Conservation (phyloP, 2,113 vertebrate species). For the Tragelaphus strepsiceros region DNA sequence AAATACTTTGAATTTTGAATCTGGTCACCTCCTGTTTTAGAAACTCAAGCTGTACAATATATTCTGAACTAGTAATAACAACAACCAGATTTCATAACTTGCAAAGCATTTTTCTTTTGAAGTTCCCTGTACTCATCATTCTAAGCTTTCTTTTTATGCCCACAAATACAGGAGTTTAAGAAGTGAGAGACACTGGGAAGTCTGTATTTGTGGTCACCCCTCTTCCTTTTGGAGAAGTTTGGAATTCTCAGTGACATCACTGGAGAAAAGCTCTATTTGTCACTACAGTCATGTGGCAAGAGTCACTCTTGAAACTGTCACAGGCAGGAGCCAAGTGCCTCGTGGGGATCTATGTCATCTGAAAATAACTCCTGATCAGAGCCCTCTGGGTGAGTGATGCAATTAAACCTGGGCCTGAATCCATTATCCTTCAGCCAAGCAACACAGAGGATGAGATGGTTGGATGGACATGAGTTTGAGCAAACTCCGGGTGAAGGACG, state of each 20-base stretch:
- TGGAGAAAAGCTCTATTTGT: not conserved
- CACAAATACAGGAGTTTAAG: not conserved
- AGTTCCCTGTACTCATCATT: not conserved
- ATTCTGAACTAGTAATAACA: not conserved
- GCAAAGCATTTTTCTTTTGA: not conserved
- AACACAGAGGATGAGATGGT: not conserved
- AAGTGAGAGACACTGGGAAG: not conserved
- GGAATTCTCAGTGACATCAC: not conserved
- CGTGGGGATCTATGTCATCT: not conserved
- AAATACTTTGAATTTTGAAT: not conserved
- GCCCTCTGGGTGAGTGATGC: not conserved
- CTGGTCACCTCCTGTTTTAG: not conserved
- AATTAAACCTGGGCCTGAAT: not conserved
- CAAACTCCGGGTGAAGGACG: not conserved
- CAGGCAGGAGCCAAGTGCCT: not conserved
- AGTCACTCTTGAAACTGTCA: constrained; percentile 24
- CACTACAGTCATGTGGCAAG: not conserved
- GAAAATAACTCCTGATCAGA: not conserved
- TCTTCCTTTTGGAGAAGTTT: constrained; percentile 10
- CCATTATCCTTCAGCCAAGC: not conserved
- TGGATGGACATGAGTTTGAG: not conserved
- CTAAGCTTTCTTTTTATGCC: not conserved
- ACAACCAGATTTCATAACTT: not conserved
- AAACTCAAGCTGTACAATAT: not conserved
- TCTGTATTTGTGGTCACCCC: not conserved